Evolutionary conservation across 1,140 invertebrate genomes (phyloP), one percentile per base, ranked within the genome.

Genomic region (Eueides isabella): DNA sequence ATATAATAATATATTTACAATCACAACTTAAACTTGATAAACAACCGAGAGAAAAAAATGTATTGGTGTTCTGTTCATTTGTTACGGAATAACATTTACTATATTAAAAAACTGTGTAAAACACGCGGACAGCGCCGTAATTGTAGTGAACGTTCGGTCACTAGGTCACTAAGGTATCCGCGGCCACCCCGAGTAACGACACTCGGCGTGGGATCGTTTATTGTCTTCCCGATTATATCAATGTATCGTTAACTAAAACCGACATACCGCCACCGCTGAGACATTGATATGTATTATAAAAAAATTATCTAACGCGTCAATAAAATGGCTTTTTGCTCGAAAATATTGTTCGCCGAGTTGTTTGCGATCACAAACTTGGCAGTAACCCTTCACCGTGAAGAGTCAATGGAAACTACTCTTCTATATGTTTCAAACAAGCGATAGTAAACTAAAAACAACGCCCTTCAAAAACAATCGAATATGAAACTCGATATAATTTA

Each of bases 21-120:
- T 92, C 89, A 92, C 89, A 91, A 91, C 89, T 78, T 92, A 92
- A 91, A 90, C 88, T 88, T 89, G 84, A 88, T 87, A 87, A 91
- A 91, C 91, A 91, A 92, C 89, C 89, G 82, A 91, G 85, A 87
- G 85, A 86, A 85, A 88, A 81, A 85, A 71, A 82, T 76, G 28
- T 63, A 83, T 87, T 90, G 87, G 83, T 89, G 88, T 90, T 84
- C 80, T 80, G 85, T 72, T 75, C 44, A 23, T 65, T 31, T 65
- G 62, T 64, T 75, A 28, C 16, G 19, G 38, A 69, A 74, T 35
- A 41, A 70, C 31, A 63, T 63, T 19, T 63, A 16, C 2, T 63
- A 28, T 55, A 26, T 26, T 55, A 26, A 11, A 55, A 48, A 55
- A 55, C 48, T 55, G 48, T 44, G 41, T 55, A 55, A 55, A 55